Percentiles rank a stretch among this genome's conserved stretches.
phyloP scores from a whole-genome alignment of 2,797 vertebrate genomes.

The Leuciscus waleckii region DNA sequence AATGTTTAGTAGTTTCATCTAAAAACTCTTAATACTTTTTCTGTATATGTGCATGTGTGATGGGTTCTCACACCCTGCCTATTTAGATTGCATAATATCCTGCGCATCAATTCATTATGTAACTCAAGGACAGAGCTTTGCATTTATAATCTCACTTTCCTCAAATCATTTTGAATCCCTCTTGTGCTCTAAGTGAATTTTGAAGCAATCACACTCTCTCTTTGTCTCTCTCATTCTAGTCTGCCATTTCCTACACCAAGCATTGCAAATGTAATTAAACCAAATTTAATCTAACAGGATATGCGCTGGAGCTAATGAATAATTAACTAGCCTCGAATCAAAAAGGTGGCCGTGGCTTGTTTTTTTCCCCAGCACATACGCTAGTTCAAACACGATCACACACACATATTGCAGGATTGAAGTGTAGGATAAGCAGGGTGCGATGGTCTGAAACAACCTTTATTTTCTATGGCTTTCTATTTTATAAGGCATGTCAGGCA shows the following conservation, averaged over 20 bases:
- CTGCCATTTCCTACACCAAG: constrained; percentile 60
- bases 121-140: constrained; percentile 11
- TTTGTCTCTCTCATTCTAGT: neutral
- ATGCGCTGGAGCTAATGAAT: constrained; percentile 75
- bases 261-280: constrained; percentile 76
- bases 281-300: constrained; percentile 73
- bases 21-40: neutral
- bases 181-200: constrained; percentile 25
- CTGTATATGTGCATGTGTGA: neutral
- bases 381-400: constrained; percentile 9
- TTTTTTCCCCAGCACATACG: constrained; percentile 12
- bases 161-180: constrained; percentile 4
- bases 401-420: neutral
- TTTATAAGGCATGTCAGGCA: constrained; percentile 6
- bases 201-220: constrained; percentile 35
- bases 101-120: constrained; percentile 16
- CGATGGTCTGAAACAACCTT: constrained; percentile 13
- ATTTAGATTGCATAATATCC: constrained; percentile 33
- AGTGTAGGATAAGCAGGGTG: constrained; percentile 11
- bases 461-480: neutral
- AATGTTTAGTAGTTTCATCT: constrained; percentile 28
- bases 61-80: neutral
- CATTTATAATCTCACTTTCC: constrained; percentile 21
- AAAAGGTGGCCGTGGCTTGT: constrained; percentile 34
- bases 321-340: constrained; percentile 68